Conservation (phyloP, 2,797 vertebrate species). For the Uromys caudimaculatus region DNA sequence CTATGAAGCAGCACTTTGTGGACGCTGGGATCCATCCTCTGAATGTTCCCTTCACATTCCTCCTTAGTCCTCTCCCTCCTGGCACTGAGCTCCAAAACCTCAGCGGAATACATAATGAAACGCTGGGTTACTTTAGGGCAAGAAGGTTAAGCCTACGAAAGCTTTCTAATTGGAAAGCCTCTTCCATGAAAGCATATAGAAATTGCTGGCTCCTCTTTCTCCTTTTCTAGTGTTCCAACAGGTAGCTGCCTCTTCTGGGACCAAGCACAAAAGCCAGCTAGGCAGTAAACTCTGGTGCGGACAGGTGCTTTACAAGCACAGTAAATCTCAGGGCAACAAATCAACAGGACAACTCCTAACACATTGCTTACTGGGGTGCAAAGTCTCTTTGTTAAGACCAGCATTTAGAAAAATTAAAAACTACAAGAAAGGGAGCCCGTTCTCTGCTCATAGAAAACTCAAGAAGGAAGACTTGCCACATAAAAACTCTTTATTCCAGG, state of each 20-base stretch:
- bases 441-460: constrained; percentile 51
- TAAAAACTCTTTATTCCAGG: constrained; percentile 57
- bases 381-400: neutral
- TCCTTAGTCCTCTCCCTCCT: neutral
- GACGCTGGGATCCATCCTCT: constrained; percentile 46
- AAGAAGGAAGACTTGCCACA: constrained; percentile 32
- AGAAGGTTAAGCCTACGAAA: constrained; percentile 73
- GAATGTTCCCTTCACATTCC: constrained; percentile 63
- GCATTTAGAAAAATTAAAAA: constrained; percentile 32
- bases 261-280: constrained; percentile 59
- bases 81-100: constrained; percentile 67
- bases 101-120: constrained; percentile 55
- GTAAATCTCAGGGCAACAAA: constrained; percentile 39
- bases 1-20: constrained; percentile 32
- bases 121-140: constrained; percentile 73
- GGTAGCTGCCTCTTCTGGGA: constrained; percentile 60
- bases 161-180: constrained; percentile 72
- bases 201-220: constrained; percentile 36
- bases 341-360: neutral
- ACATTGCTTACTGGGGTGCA: neutral
- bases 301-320: constrained; percentile 65
- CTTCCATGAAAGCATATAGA: constrained; percentile 71
- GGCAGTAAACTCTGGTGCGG: constrained; percentile 48
- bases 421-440: neutral
- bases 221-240: constrained; percentile 46